Evolutionary conservation across 1,140 invertebrate genomes (phyloP).

Genomic region (Brevipalpus yothersi): DNA sequence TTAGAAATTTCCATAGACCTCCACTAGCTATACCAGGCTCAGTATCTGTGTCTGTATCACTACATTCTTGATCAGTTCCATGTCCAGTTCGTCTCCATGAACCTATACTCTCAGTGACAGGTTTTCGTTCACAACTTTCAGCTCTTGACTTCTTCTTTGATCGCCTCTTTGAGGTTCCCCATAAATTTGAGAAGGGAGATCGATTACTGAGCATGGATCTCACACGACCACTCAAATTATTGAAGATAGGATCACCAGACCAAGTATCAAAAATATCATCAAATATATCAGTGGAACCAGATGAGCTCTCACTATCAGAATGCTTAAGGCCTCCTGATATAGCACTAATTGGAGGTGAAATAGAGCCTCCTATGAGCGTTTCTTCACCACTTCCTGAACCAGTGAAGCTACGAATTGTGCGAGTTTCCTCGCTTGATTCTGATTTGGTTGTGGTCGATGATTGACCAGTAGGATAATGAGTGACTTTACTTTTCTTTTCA

Average conservation of each 20-base stretch:
- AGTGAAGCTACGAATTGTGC: background rate
- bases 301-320: conserved; percentile 14
- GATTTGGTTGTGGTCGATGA: background rate
- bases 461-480: conserved; percentile 3
- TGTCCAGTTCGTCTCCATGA: background rate
- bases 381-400: background rate
- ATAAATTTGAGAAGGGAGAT: conserved; percentile 1
- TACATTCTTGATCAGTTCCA: background rate
- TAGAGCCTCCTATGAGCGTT: background rate
- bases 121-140: conserved; percentile 7
- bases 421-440: background rate
- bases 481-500: conserved; percentile 15
- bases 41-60: background rate
- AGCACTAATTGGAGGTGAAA: background rate
- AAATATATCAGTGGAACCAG: conserved; percentile 16
- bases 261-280: conserved; percentile 17
- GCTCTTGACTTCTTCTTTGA: background rate
- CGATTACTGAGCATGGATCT: background rate
- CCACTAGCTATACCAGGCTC: background rate
- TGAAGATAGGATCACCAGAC: conserved; percentile 14
- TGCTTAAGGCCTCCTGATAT: background rate
- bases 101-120: background rate
- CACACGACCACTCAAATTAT: conserved; percentile 3
- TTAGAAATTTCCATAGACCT: conserved; percentile 5
- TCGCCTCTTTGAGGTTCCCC: background rate